Evolutionary conservation across 2,888 invertebrate genomes (phyloP), one percentile per base, ranked within the genome.

Genomic region (Panzeria rudis): DNA sequence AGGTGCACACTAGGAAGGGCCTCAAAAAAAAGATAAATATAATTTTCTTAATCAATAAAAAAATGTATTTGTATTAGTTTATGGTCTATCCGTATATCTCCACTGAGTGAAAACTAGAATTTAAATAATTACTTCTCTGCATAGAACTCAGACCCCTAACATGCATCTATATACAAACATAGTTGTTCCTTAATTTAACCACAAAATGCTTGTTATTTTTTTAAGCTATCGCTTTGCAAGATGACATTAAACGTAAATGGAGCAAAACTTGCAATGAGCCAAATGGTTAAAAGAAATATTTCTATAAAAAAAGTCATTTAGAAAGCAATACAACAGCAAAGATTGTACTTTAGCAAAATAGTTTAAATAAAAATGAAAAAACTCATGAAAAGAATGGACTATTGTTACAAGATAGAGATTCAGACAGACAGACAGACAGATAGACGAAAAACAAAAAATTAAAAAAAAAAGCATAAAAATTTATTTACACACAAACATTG

Each of bases 241-340:
- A 77, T 73, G 81, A 50, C 81, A 84, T 85, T 85, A 82, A 85
- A 73, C 62, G 84, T 71, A 78, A 85, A 81, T 78, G 78, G 77
- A 82, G 81, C 84, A 75, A 78, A 71, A 85, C 77, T 52, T 78
- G 73, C 77, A 81, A 78, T 69, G 73, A 78, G 69, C 81, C 73
- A 75, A 61, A 47, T 41, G 61, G 52, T 52, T 23, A 20, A 68
- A 35, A n/a, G 8, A 23, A 6, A 38, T 4, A 29, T 29, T 29
- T 29, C 29, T n/a, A 11, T 20, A 29, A 17, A 69, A 17, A 35
- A 23, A 54, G 71, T 41, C 41, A 35, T 38, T 61, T 38, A 32
- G 44, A 35, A 35, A 61, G 17, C 32, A 35, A 20, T n/a, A 72
- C 15, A 72, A 52, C 15, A 23, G 35, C 23, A 68, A 61, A 38